Conservation (phyloP, 2,888 invertebrate genomes). For the Calameuta filiformis region DNA sequence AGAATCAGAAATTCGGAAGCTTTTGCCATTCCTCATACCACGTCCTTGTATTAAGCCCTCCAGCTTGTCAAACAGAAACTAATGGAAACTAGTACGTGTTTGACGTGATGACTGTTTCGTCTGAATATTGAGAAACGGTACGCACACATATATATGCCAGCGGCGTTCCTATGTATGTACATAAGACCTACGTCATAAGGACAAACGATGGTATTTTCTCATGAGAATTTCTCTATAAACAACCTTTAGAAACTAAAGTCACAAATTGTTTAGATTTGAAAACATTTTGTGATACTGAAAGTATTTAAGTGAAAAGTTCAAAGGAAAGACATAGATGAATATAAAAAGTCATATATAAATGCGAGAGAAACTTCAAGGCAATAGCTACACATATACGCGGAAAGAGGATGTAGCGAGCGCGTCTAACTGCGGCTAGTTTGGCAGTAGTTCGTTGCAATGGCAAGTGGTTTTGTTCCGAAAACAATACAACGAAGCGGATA, state of each 20-base stretch:
- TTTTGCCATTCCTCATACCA: not conserved
- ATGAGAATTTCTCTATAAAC: not conserved
- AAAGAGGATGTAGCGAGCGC: not conserved
- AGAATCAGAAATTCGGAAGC: not conserved
- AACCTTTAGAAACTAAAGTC: not conserved
- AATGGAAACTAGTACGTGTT: not conserved
- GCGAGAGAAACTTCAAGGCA: not conserved
- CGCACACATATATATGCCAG: not conserved
- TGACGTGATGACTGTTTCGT: not conserved
- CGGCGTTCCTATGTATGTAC: not conserved
- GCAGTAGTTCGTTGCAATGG: not conserved
- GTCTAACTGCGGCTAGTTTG: not conserved
- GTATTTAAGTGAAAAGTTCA: not conserved
- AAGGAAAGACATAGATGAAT: not conserved
- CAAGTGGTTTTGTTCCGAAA: not conserved
- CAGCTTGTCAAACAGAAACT: not conserved
- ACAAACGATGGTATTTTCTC: not conserved
- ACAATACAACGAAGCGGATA: not conserved
- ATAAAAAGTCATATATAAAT: not conserved
- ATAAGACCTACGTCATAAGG: not conserved
- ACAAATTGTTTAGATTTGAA: not conserved
- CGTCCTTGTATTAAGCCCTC: not conserved
- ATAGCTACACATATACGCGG: not conserved
- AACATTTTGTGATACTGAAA: not conserved
- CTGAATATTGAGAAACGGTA: not conserved